Evolutionary conservation across 2,113 vertebrate genomes (phyloP).

Genomic region (Hippocampus zosterae): DNA sequence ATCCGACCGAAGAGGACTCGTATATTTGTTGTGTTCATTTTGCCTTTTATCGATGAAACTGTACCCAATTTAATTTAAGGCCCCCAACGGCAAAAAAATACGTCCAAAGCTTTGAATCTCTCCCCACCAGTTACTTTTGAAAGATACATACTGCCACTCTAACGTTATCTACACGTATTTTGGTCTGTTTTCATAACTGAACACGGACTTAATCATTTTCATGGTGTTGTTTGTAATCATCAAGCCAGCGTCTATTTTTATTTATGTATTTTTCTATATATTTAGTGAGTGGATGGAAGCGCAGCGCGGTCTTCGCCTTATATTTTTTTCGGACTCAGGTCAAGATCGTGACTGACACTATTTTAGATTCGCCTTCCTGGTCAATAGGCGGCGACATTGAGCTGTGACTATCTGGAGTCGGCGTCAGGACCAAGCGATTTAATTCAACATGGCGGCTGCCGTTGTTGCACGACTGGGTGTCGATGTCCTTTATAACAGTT

Average conservation of each 20-base stretch:
- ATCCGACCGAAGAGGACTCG: no score
- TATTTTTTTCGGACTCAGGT: neutral
- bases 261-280: neutral
- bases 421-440: neutral
- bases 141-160: no score
- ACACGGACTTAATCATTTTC: neutral
- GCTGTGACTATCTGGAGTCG: neutral
- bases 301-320: neutral
- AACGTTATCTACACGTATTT: no score
- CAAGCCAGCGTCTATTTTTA: neutral
- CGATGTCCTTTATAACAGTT: slow-evolving; percentile 53
- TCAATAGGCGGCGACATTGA: slow-evolving; percentile 25
- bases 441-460: slow-evolving; percentile 64
- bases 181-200: neutral
- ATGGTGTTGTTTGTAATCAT: neutral
- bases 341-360: neutral
- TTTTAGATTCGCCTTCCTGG: slow-evolving; percentile 13
- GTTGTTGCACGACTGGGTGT: slow-evolving; percentile 55
- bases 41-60: no score
- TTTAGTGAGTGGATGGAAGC: neutral
- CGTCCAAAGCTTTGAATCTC: no score
- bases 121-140: no score
- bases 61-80: neutral
- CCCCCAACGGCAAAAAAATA: no score
- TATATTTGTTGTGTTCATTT: no score